Percentiles rank a stretch among this genome's conserved stretches.
Evolutionary conservation across 1,140 invertebrate species (phyloP).

Genomic region (Lycorma delicatula): DNA sequence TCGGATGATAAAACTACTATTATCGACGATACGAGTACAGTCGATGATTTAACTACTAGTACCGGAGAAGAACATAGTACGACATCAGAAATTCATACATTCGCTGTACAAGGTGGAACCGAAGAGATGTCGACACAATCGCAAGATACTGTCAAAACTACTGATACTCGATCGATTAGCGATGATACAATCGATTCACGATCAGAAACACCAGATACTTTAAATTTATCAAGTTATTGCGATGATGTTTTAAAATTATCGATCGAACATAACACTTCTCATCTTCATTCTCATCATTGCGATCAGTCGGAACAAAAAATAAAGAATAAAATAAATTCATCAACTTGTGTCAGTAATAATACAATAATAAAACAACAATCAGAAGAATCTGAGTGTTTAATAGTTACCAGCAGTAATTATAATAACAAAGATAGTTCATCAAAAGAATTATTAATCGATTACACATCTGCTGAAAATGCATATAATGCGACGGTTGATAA

Average conservation of each 20-base stretch:
- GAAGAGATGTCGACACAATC: constrained; percentile 39
- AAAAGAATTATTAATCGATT: neutral
- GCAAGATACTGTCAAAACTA: constrained; percentile 28
- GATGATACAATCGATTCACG: constrained; percentile 12
- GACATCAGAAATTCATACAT: constrained; percentile 36
- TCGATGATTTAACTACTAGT: neutral
- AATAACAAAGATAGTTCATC: neutral
- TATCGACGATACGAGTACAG: neutral
- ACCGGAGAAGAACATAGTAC: neutral
- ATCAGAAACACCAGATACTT: constrained; percentile 9
- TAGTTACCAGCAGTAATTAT: neutral
- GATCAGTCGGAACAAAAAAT: neutral
- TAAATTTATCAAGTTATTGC: too few relatives aligned
- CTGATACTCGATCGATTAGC: neutral
- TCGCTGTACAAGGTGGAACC: constrained; percentile 42
- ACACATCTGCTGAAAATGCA: neutral
- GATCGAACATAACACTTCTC: neutral
- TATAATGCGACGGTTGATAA: neutral
- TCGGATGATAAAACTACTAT: neutral
- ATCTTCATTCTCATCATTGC: neutral
- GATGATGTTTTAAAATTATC: too few relatives aligned
- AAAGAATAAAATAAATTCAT: neutral
- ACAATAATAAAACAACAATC: neutral
- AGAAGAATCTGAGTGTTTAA: neutral
- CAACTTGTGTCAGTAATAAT: neutral